phyloP scores from a whole-genome alignment of 1,140 invertebrate genomes.

The Aphis gossypii region DNA sequence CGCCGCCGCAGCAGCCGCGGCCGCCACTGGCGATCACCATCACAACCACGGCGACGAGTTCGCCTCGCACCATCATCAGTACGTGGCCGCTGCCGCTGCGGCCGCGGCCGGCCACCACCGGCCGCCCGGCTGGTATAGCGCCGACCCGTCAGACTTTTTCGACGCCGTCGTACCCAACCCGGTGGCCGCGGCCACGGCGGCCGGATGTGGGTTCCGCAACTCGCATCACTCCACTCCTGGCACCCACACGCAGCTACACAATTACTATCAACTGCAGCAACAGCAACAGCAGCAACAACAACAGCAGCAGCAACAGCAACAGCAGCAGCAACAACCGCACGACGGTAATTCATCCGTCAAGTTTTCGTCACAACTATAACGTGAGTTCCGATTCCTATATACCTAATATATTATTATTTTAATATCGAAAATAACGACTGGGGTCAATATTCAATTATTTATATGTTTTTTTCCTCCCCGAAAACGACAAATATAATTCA shows the following conservation, averaged over 20 bases:
- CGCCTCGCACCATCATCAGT: constrained; percentile 43
- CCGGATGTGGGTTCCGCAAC: constrained; percentile 49
- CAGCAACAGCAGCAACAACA: constrained; percentile 36
- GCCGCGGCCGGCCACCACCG: constrained; percentile 51
- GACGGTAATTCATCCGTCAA: constrained; percentile 10
- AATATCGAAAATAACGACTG: not conserved
- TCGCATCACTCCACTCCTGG: constrained; percentile 50
- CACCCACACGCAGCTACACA: constrained; percentile 54
- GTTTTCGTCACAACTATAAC: constrained; percentile 55
- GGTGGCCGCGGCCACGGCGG: constrained; percentile 30
- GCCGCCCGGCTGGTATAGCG: constrained; percentile 41
- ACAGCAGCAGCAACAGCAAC: constrained; percentile 47
- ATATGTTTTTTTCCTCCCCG: not conserved
- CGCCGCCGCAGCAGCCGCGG: not conserved
- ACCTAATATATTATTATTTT: not conserved
- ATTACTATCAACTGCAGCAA: constrained; percentile 52
- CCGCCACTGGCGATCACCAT: constrained; percentile 52
- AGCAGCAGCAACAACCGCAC: constrained; percentile 34
- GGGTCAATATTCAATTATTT: not conserved
- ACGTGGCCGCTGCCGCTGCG: constrained; percentile 34
- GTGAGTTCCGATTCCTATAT: not conserved
- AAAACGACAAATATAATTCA: not conserved
- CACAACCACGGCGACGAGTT: constrained; percentile 47
- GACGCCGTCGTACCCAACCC: constrained; percentile 52
- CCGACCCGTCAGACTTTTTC: constrained; percentile 49